Conservation (phyloP, 2,113 vertebrate species). For the Ceyx margarethae region DNA sequence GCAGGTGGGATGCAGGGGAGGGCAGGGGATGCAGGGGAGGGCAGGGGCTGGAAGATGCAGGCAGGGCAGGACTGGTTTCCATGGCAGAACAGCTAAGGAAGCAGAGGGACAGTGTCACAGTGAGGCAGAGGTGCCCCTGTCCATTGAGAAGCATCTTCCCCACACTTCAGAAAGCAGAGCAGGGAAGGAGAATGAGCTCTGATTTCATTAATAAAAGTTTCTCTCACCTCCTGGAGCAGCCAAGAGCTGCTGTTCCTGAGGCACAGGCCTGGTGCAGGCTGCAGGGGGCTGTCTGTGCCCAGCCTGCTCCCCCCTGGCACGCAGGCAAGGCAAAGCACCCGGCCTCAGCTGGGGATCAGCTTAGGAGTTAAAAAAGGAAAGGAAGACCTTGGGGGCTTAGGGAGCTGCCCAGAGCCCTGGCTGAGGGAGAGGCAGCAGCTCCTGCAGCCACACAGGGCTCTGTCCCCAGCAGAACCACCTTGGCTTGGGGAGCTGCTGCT, state of each 20-base stretch:
- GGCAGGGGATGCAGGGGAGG: rapidly evolving
- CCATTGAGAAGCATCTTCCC: background rate
- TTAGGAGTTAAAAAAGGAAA: conserved; percentile 54
- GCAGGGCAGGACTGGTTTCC: background rate
- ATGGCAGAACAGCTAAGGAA: rapidly evolving
- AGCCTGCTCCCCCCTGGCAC: background rate
- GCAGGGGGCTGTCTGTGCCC: background rate
- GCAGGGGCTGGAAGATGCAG: background rate
- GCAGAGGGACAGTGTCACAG: rapidly evolving
- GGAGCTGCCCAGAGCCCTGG: background rate
- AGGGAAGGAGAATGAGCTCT: background rate
- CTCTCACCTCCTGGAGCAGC: background rate
- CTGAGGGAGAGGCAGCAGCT: background rate
- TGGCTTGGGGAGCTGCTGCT: too few species aligned
- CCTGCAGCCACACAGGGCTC: background rate
- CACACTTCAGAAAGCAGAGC: background rate
- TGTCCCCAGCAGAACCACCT: background rate
- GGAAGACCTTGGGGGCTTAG: background rate
- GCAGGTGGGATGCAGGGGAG: rapidly evolving
- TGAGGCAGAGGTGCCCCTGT: background rate
- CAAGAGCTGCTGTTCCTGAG: background rate
- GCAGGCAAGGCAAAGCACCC: background rate
- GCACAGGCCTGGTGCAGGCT: background rate
- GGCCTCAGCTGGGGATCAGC: background rate
- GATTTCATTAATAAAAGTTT: background rate